Evolutionary conservation across 2,797 vertebrate genomes (phyloP).

Genomic region (Amblyraja radiata): DNA sequence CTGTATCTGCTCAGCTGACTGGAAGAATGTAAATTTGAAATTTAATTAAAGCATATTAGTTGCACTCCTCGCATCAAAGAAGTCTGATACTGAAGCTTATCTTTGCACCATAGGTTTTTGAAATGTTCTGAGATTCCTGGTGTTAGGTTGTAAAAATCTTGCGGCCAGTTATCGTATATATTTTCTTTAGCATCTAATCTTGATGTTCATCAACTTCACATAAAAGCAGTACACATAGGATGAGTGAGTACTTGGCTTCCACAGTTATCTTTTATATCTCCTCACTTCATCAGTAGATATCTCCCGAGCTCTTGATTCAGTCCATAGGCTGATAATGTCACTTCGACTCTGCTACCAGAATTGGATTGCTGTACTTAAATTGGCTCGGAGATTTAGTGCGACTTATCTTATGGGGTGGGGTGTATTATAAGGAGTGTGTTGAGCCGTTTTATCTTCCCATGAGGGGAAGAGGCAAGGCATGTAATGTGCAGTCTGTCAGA

Average conservation of each 20-base stretch:
- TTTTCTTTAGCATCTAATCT: background rate
- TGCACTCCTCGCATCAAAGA: background rate
- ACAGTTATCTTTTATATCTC: background rate
- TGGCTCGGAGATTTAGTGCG: background rate
- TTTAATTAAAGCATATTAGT: background rate
- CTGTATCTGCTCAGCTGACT: background rate
- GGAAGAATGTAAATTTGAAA: background rate
- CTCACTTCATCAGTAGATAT: background rate
- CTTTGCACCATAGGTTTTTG: background rate
- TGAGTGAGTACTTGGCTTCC: background rate
- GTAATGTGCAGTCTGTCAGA: background rate
- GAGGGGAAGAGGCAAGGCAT: background rate
- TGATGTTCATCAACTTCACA: background rate
- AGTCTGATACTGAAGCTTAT: background rate
- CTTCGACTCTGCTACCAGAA: background rate
- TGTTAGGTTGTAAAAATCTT: background rate
- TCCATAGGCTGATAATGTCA: background rate
- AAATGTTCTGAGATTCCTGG: background rate
- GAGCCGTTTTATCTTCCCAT: background rate
- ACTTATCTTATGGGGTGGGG: background rate
- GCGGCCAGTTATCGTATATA: background rate
- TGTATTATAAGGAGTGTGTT: background rate
- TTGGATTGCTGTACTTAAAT: background rate
- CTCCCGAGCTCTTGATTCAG: background rate
- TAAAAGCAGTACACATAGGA: background rate